A percentile compares a stretch with the other conserved stretches of the same genome.
Conservation (phyloP, 2,888 invertebrate species). For the Ornithoptera alexandrae region DNA sequence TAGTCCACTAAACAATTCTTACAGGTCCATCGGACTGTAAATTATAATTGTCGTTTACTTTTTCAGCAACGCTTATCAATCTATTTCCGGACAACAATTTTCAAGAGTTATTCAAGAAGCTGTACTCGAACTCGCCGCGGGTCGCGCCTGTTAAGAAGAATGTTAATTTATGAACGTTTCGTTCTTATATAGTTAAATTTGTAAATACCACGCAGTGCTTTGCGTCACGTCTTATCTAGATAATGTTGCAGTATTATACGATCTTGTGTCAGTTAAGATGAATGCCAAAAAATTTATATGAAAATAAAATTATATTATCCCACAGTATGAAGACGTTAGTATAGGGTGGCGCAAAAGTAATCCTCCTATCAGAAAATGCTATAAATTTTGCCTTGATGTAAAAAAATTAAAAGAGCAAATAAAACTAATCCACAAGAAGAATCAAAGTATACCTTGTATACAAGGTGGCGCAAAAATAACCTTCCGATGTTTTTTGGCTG, state of each 20-base stretch:
- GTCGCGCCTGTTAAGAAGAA: constrained; percentile 61
- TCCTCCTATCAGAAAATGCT: no score
- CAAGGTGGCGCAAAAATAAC: no score
- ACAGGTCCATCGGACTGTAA: no score
- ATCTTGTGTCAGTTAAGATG: background rate
- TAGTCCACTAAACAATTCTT: no score
- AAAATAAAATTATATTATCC: background rate
- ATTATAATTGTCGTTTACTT: background rate
- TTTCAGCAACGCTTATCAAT: constrained; percentile 80
- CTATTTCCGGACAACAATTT: constrained; percentile 90
- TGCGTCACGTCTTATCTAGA: background rate
- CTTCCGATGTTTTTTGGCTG: no score
- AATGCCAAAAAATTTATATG: background rate
- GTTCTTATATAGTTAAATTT: constrained; percentile 19
- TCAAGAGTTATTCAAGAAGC: constrained; percentile 83
- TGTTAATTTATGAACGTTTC: constrained; percentile 45
- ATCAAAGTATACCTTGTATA: no score
- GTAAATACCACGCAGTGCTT: constrained; percentile 13
- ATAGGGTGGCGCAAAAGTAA: no score
- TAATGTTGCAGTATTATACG: constrained; percentile 2
- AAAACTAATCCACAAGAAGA: no score
- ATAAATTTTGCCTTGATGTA: no score
- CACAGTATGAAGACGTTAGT: background rate
- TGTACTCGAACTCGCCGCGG: constrained; percentile 84
- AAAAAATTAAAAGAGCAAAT: no score